A percentile compares a stretch with the other conserved stretches of the same genome.
Evolutionary conservation across 2,888 invertebrate species (phyloP).

Genomic region (Dicyrtomina minuta): DNA sequence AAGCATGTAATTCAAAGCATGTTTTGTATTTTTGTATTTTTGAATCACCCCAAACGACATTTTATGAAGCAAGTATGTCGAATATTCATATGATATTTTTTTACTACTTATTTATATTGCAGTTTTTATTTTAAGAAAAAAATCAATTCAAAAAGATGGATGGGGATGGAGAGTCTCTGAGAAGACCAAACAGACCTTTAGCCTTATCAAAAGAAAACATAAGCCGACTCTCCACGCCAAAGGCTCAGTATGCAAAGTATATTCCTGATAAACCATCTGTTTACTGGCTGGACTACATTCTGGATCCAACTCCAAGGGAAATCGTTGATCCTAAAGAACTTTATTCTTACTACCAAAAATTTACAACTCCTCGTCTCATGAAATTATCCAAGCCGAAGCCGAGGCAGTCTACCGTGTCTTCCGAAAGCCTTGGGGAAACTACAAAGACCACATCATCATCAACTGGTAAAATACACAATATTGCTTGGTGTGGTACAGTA

Average conservation of each 20-base stretch:
- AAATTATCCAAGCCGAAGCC: conserved; percentile 35
- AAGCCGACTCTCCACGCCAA: conserved; percentile 4
- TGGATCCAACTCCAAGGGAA: conserved; percentile 37
- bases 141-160: too few species aligned
- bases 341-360: conserved; percentile 36
- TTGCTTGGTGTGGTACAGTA: too few species aligned
- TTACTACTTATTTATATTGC: too few species aligned
- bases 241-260: conserved; percentile 12
- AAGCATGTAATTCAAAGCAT: too few species aligned
- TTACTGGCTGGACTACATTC: conserved; percentile 45
- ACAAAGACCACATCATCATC: background rate
- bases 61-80: too few species aligned
- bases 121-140: too few species aligned
- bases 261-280: conserved; percentile 42
- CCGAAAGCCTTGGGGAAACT: background rate
- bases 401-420: background rate
- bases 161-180: too few species aligned
- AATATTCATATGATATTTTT: too few species aligned
- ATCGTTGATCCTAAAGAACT: conserved; percentile 38
- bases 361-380: conserved; percentile 28
- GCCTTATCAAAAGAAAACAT: conserved; percentile 3
- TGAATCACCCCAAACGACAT: too few species aligned
- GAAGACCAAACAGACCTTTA: too few species aligned
- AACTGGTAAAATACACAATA: background rate
- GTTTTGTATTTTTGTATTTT: too few species aligned